Evolutionary conservation across 2,113 vertebrate species (phyloP).

Genomic region (Chascanopsetta lugubris): DNA sequence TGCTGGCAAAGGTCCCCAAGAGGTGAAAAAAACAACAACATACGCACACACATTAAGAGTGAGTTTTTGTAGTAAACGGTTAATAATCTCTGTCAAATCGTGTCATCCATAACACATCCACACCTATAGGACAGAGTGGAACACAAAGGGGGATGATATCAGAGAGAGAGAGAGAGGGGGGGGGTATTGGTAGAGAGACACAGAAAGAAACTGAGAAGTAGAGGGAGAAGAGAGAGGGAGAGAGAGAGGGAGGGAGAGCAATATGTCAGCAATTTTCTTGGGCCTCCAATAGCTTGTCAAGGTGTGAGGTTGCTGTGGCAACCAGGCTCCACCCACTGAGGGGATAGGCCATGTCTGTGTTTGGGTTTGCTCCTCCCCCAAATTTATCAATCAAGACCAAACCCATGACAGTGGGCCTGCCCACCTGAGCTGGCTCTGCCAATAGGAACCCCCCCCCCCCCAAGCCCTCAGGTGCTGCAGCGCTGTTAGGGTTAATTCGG

Average conservation of each 20-base stretch:
- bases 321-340: slow-evolving; percentile 81
- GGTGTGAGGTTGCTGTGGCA: slow-evolving; percentile 84
- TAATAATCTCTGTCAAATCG: slow-evolving; percentile 23
- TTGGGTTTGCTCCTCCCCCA: slow-evolving; percentile 90
- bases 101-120: slow-evolving; percentile 19
- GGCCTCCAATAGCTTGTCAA: slow-evolving; percentile 71
- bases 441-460: slow-evolving; percentile 47
- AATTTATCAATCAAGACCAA: slow-evolving; percentile 70
- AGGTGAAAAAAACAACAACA: too few species aligned
- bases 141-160: neutral
- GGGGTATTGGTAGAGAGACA: neutral
- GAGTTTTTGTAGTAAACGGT: neutral
- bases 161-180: slow-evolving; percentile 5
- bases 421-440: slow-evolving; percentile 46
- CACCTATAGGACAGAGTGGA: slow-evolving; percentile 13
- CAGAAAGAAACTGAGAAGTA: neutral
- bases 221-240: slow-evolving; percentile 16
- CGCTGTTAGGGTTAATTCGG: slow-evolving; percentile 83
- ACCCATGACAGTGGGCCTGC: slow-evolving; percentile 41
- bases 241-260: slow-evolving; percentile 34
- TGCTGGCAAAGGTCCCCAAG: too few species aligned
- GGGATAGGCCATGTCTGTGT: slow-evolving; percentile 82
- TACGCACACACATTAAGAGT: too few species aligned
- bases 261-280: slow-evolving; percentile 72
- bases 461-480: slow-evolving; percentile 71